phyloP scores from a whole-genome alignment of 2,888 invertebrate species.

The Eilema caniola region DNA sequence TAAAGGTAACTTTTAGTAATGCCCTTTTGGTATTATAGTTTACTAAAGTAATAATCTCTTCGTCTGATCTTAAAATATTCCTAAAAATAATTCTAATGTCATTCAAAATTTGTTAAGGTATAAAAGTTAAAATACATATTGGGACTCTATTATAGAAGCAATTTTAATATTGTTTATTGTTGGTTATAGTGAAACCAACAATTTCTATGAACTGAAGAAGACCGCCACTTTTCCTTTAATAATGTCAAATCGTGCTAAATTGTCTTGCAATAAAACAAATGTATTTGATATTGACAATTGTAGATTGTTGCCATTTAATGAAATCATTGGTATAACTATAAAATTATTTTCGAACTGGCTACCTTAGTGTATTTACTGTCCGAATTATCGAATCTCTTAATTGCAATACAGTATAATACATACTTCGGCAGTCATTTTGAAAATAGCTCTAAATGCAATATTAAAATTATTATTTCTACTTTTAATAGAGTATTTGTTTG shows the following conservation, averaged over 20 bases:
- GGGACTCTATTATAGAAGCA: constrained; percentile 20
- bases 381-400: background rate
- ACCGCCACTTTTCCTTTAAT: no score
- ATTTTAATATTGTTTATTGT: background rate
- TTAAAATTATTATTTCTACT: no score
- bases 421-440: no score
- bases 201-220: no score
- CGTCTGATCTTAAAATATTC: background rate
- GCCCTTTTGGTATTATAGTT: constrained; percentile 7
- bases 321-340: no score
- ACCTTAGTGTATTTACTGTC: background rate
- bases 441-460: no score
- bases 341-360: background rate
- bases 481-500: no score
- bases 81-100: background rate
- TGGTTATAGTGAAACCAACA: no score
- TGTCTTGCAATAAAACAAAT: no score
- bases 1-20: background rate
- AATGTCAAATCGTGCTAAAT: no score
- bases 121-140: background rate
- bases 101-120: constrained; percentile 9
- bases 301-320: no score
- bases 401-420: background rate
- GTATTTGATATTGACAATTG: no score
- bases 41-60: constrained; percentile 3